These are phyloP conservation scores for Cryptocephalus moraei DNA, from an alignment of 2,888 invertebrate species.

Conservation along the genomic window DNA sequence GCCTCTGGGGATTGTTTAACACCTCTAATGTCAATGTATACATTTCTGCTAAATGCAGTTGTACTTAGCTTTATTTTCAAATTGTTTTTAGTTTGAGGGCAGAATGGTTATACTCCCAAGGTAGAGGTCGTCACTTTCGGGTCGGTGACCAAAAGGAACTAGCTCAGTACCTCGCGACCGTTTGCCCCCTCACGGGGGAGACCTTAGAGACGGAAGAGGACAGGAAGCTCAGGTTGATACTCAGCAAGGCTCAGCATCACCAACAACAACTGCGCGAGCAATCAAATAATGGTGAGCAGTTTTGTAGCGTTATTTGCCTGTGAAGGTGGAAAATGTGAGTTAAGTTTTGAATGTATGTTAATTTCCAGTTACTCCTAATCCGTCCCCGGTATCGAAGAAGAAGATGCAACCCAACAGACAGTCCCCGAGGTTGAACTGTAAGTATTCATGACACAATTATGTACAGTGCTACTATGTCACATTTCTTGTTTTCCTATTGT, in stretches of 20 bases:
- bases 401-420: slow-evolving; percentile 39
- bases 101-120: slow-evolving; percentile 93
- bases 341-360: not conserved
- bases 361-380: slow-evolving; percentile 31
- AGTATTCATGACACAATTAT: slow-evolving; percentile 19
- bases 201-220: slow-evolving; percentile 77
- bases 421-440: slow-evolving; percentile 41
- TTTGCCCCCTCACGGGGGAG: slow-evolving; percentile 77
- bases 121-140: slow-evolving; percentile 79
- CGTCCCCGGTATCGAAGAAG: slow-evolving; percentile 36
- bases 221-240: slow-evolving; percentile 71
- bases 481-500: too few relatives aligned
- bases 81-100: slow-evolving; percentile 63
- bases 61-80: slow-evolving; percentile 1
- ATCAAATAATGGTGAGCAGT: slow-evolving; percentile 15
- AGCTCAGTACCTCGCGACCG: slow-evolving; percentile 71
- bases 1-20: too few relatives aligned
- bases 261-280: slow-evolving; percentile 72
- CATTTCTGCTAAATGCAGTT: too few relatives aligned
- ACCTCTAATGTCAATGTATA: too few relatives aligned
- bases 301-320: too few relatives aligned
- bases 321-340: too few relatives aligned
- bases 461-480: not conserved
- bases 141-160: slow-evolving; percentile 75
- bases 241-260: slow-evolving; percentile 85